A percentile compares a stretch with the other conserved stretches of the same genome.
These are phyloP conservation scores for Zaprionus inermis DNA, from an alignment of 1,140 invertebrate genomes.

Conservation along the genomic window DNA sequence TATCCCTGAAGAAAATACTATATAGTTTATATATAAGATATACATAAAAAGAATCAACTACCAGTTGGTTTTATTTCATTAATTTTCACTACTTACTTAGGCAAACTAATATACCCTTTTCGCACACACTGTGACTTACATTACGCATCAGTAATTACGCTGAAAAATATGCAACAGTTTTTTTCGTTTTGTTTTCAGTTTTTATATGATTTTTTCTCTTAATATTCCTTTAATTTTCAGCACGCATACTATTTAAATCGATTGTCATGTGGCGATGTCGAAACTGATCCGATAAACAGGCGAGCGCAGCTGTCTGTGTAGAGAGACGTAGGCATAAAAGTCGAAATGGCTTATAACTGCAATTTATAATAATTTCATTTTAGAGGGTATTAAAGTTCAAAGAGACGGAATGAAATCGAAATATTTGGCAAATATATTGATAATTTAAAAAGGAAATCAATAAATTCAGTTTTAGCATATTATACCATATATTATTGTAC, in stretches of 20 bases:
- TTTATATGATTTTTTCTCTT: not conserved
- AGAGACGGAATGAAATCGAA: not conserved
- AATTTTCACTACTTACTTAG: not conserved
- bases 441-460: not conserved
- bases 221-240: slow-evolving; percentile 17
- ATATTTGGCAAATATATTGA: not conserved
- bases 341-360: slow-evolving; percentile 26
- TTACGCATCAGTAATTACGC: slow-evolving; percentile 17
- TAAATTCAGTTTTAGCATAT: not conserved
- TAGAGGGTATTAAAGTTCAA: not conserved
- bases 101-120: slow-evolving; percentile 8
- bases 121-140: not conserved
- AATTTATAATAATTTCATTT: slow-evolving; percentile 50
- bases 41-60: too few relatives aligned
- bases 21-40: too few relatives aligned
- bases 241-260: slow-evolving; percentile 40
- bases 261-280: slow-evolving; percentile 53
- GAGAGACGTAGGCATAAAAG: slow-evolving; percentile 25
- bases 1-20: too few relatives aligned
- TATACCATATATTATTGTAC: not conserved
- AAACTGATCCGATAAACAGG: slow-evolving; percentile 49
- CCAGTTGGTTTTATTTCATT: not conserved
- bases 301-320: slow-evolving; percentile 59
- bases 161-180: slow-evolving; percentile 10
- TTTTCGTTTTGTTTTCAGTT: not conserved